These are phyloP conservation scores for Lacanobia oleracea DNA, from an alignment of 2,888 invertebrate species.

Conservation along the genomic window DNA sequence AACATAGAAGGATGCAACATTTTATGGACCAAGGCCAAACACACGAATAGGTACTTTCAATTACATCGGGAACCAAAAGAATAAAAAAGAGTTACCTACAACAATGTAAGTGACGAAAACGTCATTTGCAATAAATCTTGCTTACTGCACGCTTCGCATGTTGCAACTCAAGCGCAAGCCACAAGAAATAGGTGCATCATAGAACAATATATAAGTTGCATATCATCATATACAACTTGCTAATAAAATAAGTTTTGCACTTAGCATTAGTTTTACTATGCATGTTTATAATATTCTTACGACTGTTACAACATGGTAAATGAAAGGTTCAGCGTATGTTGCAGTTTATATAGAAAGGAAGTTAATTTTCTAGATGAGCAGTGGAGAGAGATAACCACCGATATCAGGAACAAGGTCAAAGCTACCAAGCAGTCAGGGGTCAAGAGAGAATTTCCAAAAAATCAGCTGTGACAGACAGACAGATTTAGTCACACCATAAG, in stretches of 20 bases:
- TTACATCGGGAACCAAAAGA: neutral
- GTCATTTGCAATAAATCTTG: slow-evolving; percentile 17
- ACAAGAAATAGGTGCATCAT: neutral
- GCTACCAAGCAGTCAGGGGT: no score
- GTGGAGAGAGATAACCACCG: no score
- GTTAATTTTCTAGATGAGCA: no score
- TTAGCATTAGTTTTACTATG: neutral
- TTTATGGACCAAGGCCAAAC: neutral
- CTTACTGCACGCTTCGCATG: neutral
- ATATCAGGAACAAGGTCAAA: no score
- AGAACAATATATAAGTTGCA: slow-evolving; percentile 10
- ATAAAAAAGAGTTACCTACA: neutral
- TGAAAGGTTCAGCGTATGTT: no score
- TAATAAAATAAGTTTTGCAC: neutral
- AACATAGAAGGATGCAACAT: neutral
- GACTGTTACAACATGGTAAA: no score
- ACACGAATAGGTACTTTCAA: neutral
- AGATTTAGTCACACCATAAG: no score
- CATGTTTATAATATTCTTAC: neutral
- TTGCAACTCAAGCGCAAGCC: slow-evolving; percentile 5
- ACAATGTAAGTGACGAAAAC: neutral
- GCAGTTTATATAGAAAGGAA: no score
- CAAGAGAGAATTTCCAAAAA: no score
- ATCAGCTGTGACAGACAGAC: no score
- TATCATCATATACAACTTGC: neutral